These are phyloP conservation scores for Urocolius indicus DNA, from an alignment of 2,113 vertebrate species.

Conservation along the genomic window DNA sequence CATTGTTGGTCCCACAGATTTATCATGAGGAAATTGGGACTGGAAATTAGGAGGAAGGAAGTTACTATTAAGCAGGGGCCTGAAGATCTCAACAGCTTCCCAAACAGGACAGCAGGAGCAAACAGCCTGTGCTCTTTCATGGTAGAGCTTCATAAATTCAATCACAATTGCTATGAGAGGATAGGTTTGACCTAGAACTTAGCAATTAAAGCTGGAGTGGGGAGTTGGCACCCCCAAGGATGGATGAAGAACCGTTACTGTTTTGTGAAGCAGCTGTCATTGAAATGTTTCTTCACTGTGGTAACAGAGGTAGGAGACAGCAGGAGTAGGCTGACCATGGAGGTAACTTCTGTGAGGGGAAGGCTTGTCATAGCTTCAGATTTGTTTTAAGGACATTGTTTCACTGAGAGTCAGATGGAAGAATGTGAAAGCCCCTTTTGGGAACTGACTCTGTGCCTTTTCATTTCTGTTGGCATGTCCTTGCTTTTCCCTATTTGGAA, in stretches of 20 bases:
- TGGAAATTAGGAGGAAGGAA: not conserved
- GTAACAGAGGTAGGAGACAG: not conserved
- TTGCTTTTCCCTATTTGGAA: not conserved
- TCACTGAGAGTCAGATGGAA: not conserved
- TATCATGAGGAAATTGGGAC: not conserved
- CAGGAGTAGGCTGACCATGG: not conserved
- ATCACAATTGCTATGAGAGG: not conserved
- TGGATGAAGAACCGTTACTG: not conserved
- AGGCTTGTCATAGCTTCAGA: not conserved
- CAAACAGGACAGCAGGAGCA: not conserved
- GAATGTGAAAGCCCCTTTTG: not conserved
- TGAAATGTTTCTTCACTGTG: not conserved
- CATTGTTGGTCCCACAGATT: not conserved
- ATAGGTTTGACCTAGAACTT: not conserved
- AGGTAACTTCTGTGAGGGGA: not conserved
- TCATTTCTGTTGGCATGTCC: not conserved
- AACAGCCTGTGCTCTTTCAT: not conserved
- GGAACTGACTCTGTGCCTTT: not conserved
- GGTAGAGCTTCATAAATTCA: not conserved
- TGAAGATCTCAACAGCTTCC: not conserved
- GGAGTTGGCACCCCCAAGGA: not conserved
- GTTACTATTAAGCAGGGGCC: not conserved
- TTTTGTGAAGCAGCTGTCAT: not conserved
- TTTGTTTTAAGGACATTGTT: not conserved
- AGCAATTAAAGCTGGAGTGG: not conserved